Evolutionary conservation across 2,888 invertebrate species (phyloP).

Genomic region (Phrixothrix hirtus): DNA sequence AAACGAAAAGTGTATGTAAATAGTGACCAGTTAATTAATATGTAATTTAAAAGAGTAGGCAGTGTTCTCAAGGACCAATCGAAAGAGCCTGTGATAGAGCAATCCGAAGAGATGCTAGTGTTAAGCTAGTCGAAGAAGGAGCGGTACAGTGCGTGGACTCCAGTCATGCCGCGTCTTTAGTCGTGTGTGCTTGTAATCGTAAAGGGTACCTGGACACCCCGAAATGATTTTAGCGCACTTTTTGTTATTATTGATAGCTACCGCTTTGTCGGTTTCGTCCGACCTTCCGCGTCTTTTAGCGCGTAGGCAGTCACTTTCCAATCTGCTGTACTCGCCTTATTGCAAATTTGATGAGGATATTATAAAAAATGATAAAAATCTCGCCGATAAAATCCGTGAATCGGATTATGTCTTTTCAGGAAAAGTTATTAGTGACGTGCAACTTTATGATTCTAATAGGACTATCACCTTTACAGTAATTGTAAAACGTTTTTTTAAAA

Average conservation of each 20-base stretch:
- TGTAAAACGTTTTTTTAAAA: constrained; percentile 53
- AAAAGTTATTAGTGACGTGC: constrained; percentile 50
- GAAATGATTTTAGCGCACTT: constrained; percentile 24
- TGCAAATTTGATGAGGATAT: constrained; percentile 52
- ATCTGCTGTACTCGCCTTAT: constrained; percentile 44
- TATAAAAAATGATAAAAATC: constrained; percentile 46
- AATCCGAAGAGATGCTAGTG: constrained; percentile 50
- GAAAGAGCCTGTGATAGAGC: constrained; percentile 49
- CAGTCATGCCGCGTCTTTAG: constrained; percentile 51
- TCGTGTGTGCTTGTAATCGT: constrained; percentile 42
- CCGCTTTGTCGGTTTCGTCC: constrained; percentile 18
- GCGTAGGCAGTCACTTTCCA: constrained; percentile 33
- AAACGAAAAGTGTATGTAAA: constrained; percentile 38
- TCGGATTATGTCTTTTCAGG: constrained; percentile 53
- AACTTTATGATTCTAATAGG: constrained; percentile 39
- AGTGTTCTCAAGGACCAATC: constrained; percentile 48
- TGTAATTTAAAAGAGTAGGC: constrained; percentile 47
- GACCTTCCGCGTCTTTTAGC: constrained; percentile 24
- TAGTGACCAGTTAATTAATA: constrained; percentile 44
- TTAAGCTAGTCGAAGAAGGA: constrained; percentile 49
- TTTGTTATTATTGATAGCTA: constrained; percentile 23
- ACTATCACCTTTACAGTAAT: constrained; percentile 48
- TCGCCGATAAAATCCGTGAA: constrained; percentile 42
- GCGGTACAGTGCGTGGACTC: constrained; percentile 49
- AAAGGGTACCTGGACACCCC: constrained; percentile 29